Evolutionary conservation across 1,140 invertebrate species (phyloP).

Genomic region (Pseudomyrmex gracilis): DNA sequence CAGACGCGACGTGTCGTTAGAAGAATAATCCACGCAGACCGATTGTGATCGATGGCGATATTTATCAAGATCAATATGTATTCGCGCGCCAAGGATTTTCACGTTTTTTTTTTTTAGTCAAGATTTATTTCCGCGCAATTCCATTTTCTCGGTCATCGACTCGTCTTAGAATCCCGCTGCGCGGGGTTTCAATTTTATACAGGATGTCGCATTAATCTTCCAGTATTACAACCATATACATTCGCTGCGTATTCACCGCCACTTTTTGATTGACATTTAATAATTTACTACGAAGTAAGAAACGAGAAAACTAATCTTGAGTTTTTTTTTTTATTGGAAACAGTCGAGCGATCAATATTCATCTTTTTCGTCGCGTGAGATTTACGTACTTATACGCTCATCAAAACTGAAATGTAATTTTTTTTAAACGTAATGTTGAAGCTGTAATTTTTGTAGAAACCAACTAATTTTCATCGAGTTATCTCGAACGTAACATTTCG

Average conservation of each 20-base stretch:
- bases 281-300: conserved; percentile 1
- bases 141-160: conserved; percentile 58
- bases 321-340: background rate
- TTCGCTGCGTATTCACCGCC: background rate
- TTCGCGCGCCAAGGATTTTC: background rate
- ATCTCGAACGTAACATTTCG: background rate
- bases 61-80: conserved; percentile 36
- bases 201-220: conserved; percentile 30
- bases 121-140: conserved; percentile 44
- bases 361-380: too few species aligned
- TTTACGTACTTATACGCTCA: too few species aligned
- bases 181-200: conserved; percentile 12
- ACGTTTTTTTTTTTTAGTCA: background rate
- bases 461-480: background rate
- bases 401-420: background rate
- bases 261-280: background rate
- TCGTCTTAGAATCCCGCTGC: background rate
- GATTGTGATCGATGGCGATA: conserved; percentile 23
- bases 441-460: background rate
- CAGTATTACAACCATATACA: background rate
- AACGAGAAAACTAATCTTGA: too few species aligned
- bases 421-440: background rate
- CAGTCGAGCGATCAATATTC: background rate
- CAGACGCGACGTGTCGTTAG: background rate
- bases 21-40: background rate